phyloP scores from a whole-genome alignment of 2,113 vertebrate species.

The Theristicus caerulescens region DNA sequence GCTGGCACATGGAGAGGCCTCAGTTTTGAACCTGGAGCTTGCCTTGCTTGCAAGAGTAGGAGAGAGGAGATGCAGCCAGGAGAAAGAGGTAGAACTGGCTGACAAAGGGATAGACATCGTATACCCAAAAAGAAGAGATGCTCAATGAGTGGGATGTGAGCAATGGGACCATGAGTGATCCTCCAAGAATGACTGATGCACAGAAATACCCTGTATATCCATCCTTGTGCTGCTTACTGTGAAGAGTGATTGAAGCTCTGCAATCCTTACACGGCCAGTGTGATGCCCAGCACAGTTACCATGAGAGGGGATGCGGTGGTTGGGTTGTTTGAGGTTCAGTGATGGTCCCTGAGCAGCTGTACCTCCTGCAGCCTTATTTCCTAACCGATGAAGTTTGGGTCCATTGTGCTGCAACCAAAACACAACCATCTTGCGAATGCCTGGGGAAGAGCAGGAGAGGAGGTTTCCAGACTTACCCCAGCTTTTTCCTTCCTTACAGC shows the following conservation, averaged over 20 bases:
- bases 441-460: not conserved
- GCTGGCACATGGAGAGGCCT: not conserved
- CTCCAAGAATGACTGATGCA: not conserved
- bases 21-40: not conserved
- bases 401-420: not conserved
- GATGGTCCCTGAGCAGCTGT: not conserved
- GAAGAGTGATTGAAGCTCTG: not conserved
- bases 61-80: not conserved
- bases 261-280: not conserved
- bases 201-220: not conserved
- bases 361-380: not conserved
- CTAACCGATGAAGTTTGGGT: not conserved
- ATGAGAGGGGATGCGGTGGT: rapidly evolving
- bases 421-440: not conserved
- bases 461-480: not conserved
- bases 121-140: not conserved
- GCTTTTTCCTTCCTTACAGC: not conserved
- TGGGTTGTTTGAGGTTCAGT: not conserved
- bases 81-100: not conserved
- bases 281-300: not conserved
- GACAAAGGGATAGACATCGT: not conserved
- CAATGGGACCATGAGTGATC: not conserved
- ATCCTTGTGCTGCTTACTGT: not conserved
- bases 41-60: not conserved
- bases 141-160: not conserved